Evolutionary conservation across 2,888 invertebrate species (phyloP).

Genomic region (Eueremaeus valkanovi): DNA sequence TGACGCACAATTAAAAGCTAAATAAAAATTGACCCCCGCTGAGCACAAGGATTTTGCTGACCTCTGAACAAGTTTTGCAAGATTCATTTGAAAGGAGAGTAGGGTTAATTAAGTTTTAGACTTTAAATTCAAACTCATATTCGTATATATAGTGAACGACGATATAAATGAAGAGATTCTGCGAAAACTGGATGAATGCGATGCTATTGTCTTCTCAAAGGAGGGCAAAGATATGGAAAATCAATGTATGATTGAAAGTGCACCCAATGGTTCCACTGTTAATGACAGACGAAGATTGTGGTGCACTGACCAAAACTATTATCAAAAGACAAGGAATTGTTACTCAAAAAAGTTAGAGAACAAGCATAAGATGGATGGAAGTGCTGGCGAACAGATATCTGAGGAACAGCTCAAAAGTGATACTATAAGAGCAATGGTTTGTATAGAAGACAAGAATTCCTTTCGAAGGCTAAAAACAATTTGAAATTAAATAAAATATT

Average conservation of each 20-base stretch:
- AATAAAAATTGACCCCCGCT: no score
- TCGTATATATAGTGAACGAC: not conserved
- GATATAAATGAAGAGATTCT: constrained; percentile 4
- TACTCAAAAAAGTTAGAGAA: constrained; percentile 19
- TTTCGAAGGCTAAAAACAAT: no score
- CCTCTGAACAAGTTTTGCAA: no score
- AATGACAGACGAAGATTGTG: constrained; percentile 22
- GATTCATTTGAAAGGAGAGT: no score
- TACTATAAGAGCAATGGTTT: constrained; percentile 14
- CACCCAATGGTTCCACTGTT: constrained; percentile 20
- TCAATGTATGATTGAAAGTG: constrained; percentile 17
- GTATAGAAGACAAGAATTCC: no score
- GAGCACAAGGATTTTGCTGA: no score
- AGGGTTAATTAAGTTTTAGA: no score
- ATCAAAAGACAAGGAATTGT: constrained; percentile 18
- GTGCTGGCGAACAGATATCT: constrained; percentile 19
- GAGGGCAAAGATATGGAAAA: constrained; percentile 26
- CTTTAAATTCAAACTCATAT: no score
- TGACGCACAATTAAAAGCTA: no score
- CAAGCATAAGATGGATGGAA: constrained; percentile 8
- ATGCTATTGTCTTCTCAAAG: constrained; percentile 29
- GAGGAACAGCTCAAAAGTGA: constrained; percentile 20
- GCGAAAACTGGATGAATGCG: constrained; percentile 24
- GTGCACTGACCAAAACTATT: constrained; percentile 27
- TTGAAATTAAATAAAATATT: not conserved